A percentile compares a stretch with the other conserved stretches of the same genome.
These are phyloP conservation scores for Urosaurus nigricauda DNA, from an alignment of 2,797 vertebrate genomes.

Conservation along the genomic window DNA sequence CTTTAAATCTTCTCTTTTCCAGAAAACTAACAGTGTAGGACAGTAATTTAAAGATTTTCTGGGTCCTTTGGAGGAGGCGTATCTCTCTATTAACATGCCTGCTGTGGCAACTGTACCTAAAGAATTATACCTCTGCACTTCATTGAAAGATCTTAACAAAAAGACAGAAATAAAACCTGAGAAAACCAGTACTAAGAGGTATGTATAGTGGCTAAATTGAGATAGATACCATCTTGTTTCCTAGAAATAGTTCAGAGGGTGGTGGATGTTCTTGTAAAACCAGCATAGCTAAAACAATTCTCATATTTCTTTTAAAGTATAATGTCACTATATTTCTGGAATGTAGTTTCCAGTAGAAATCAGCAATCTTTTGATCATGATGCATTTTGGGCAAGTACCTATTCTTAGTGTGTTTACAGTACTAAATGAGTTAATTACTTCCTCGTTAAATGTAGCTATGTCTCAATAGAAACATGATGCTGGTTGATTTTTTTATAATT, in stretches of 20 bases:
- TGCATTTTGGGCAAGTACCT: not conserved
- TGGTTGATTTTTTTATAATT: not conserved
- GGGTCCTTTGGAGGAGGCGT: slow-evolving; percentile 54
- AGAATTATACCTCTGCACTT: slow-evolving; percentile 93
- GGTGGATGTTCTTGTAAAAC: not conserved
- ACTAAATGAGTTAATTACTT: not conserved
- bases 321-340: slow-evolving; percentile 4
- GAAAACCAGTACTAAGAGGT: slow-evolving; percentile 92
- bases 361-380: not conserved
- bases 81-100: slow-evolving; percentile 86
- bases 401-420: not conserved
- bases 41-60: slow-evolving; percentile 58
- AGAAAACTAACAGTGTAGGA: slow-evolving; percentile 64
- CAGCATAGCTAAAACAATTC: not conserved
- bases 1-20: slow-evolving; percentile 33
- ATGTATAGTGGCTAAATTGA: slow-evolving; percentile 40
- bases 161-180: slow-evolving; percentile 94
- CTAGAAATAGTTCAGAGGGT: not conserved
- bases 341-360: not conserved
- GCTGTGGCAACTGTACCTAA: slow-evolving; percentile 91
- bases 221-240: not conserved
- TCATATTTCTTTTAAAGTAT: not conserved
- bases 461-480: not conserved
- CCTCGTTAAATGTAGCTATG: not conserved
- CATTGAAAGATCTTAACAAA: slow-evolving; percentile 95